Base-by-base conservation (phyloP, 2,888 invertebrate genomes). In the Zelleria hepariella region DNA sequence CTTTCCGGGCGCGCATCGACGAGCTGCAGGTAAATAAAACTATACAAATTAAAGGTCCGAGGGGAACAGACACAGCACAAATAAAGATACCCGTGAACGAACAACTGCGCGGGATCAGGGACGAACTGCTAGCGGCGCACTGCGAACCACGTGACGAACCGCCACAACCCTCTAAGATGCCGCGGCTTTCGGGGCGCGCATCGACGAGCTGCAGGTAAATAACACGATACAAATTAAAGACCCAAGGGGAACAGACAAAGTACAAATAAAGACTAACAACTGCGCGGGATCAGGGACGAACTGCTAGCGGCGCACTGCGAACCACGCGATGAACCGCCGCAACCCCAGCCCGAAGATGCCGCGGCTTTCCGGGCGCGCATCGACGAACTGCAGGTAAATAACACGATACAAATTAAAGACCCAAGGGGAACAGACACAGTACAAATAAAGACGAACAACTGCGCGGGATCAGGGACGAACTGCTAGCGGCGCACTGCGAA, bases 161-260 rank as follows among this genome's bases (percentile, higher is more conserved):
- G 56, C 56, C 62, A 54, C 62, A 52, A 25, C 60, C 48, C 54
- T 70, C 5, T 75, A 77, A 47, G 82, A 82, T 67, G 78, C 73
- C 21, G 74, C 66, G 61, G 64, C 72, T 7, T 78, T 68, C 64
- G 74, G 78, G 60, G 70, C 77, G 58, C 70, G 74, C 60, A 75
- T 85, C 57, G 74, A 78, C 0, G 86, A 86, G 63, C 72, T 86
- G 66, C 84, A 86, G 86, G 86, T 85, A 8, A 20, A n/a, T n/a
- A n/a, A n/a, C n/a, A n/a, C 32, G 10, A 32, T 32, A 32, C 32
- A 32, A 10, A 32, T 32, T 32, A 32, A 32, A 32, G 10, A 7
- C 32, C 32, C 5, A 32, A 32, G n/a, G n/a, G n/a, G n/a, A n/a
- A n/a, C n/a, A n/a, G n/a, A n/a, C n/a, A n/a, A n/a, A n/a, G n/a